Percentiles rank a stretch among this genome's conserved stretches.
These are phyloP conservation scores for Belgica antarctica DNA, from an alignment of 2,888 invertebrate genomes.

Conservation along the genomic window DNA sequence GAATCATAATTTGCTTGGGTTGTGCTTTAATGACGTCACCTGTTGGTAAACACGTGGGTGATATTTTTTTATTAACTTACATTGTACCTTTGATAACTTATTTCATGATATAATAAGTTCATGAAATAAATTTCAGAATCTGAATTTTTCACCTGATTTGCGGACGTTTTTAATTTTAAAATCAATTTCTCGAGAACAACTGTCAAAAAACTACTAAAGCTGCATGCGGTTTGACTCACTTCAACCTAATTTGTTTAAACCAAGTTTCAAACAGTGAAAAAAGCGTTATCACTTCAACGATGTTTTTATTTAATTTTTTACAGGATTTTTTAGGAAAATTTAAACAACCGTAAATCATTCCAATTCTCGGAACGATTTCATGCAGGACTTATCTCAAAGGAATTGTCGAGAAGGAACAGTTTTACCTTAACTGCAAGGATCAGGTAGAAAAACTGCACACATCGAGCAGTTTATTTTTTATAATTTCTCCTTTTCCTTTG, in stretches of 20 bases:
- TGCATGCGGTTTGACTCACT: too few relatives aligned
- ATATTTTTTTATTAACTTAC: too few relatives aligned
- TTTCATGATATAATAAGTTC: too few relatives aligned
- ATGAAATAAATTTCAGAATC: too few relatives aligned
- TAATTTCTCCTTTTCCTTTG: conserved; percentile 27
- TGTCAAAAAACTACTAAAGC: too few relatives aligned
- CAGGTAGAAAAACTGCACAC: conserved; percentile 31
- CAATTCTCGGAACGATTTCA: conserved; percentile 35
- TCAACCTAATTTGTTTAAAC: conserved; percentile 34
- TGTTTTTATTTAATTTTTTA: background rate
- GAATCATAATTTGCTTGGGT: too few relatives aligned
- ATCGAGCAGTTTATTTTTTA: conserved; percentile 32
- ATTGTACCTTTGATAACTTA: too few relatives aligned
- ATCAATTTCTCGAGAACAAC: too few relatives aligned
- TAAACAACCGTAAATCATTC: conserved; percentile 33
- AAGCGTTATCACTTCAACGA: conserved; percentile 8
- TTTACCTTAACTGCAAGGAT: conserved; percentile 25
- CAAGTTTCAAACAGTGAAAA: background rate
- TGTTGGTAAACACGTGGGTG: too few relatives aligned
- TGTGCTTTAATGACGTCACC: too few relatives aligned
- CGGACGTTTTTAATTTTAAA: too few relatives aligned
- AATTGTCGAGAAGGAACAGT: conserved; percentile 40
- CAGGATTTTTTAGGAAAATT: conserved; percentile 11
- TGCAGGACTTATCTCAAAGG: conserved; percentile 39
- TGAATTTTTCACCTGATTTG: too few relatives aligned